A percentile compares a stretch with the other conserved stretches of the same genome.
Evolutionary conservation across 2,888 invertebrate species (phyloP).

Genomic region (Sarcophaga variegata): DNA sequence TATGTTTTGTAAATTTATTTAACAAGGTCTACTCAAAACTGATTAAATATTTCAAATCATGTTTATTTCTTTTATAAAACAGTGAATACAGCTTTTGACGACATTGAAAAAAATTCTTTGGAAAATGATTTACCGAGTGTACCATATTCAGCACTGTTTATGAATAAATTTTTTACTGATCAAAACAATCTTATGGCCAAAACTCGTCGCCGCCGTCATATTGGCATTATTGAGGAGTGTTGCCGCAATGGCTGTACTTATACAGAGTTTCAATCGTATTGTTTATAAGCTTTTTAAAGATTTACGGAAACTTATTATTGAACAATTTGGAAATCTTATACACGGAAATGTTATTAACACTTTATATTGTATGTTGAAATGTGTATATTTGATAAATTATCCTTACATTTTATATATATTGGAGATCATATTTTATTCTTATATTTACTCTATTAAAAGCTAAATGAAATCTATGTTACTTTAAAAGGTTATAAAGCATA

Average conservation of each 20-base stretch:
- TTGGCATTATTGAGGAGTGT: conserved; percentile 73
- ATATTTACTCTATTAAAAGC: no score
- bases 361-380: no score
- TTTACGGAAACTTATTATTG: background rate
- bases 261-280: conserved; percentile 73
- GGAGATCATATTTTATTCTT: no score
- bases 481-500: no score
- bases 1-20: background rate
- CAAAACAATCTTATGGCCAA: conserved; percentile 34
- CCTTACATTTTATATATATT: no score
- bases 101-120: background rate
- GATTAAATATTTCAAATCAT: background rate
- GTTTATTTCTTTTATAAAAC: background rate
- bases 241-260: conserved; percentile 74
- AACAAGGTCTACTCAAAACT: background rate
- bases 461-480: no score
- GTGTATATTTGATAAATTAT: no score
- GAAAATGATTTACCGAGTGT: conserved; percentile 12
- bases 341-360: no score
- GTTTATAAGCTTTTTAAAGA: conserved; percentile 55
- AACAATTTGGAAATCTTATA: background rate
- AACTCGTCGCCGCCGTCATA: conserved; percentile 66
- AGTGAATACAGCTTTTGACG: conserved; percentile 15
- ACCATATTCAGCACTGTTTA: conserved; percentile 11
- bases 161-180: conserved; percentile 32